Percentiles rank a stretch among this genome's conserved stretches.
These are phyloP conservation scores for Ophonus ardosiacus DNA, from an alignment of 2,888 invertebrate species.

Conservation along the genomic window DNA sequence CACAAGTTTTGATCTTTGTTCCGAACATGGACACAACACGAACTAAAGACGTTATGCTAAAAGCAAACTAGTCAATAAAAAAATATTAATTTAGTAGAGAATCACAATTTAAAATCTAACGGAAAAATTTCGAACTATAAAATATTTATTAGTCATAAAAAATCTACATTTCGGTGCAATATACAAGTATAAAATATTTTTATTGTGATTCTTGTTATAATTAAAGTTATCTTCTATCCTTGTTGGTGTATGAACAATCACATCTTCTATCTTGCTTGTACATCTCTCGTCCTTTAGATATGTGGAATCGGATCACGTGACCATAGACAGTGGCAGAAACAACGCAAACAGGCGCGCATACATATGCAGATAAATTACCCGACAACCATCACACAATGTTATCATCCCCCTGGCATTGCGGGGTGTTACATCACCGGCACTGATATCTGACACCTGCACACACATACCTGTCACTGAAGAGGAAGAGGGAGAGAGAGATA, in stretches of 20 bases:
- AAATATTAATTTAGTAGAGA: too few species aligned
- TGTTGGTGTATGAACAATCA: neutral
- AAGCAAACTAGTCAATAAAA: too few species aligned
- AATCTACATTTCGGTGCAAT: too few species aligned
- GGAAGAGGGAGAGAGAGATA: neutral
- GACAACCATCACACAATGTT: slow-evolving; percentile 28
- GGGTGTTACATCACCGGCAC: neutral
- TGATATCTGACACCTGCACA: slow-evolving; percentile 26
- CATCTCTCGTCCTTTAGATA: neutral
- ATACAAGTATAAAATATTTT: neutral
- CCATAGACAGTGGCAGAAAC: slow-evolving; percentile 6
- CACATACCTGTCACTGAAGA: neutral
- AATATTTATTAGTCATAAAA: too few species aligned
- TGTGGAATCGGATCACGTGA: neutral
- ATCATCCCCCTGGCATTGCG: neutral
- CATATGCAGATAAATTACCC: slow-evolving; percentile 42
- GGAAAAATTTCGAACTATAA: too few species aligned
- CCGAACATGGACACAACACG: too few species aligned
- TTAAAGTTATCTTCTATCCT: too few species aligned
- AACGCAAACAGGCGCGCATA: slow-evolving; percentile 14
- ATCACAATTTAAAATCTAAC: too few species aligned
- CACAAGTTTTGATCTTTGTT: too few species aligned
- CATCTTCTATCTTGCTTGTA: neutral
- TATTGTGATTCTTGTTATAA: neutral
- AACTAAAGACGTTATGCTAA: too few species aligned